Evolutionary conservation across 2,797 vertebrate species (phyloP), one percentile per base, ranked within the genome.

Genomic region (Austrolebias charrua): DNA sequence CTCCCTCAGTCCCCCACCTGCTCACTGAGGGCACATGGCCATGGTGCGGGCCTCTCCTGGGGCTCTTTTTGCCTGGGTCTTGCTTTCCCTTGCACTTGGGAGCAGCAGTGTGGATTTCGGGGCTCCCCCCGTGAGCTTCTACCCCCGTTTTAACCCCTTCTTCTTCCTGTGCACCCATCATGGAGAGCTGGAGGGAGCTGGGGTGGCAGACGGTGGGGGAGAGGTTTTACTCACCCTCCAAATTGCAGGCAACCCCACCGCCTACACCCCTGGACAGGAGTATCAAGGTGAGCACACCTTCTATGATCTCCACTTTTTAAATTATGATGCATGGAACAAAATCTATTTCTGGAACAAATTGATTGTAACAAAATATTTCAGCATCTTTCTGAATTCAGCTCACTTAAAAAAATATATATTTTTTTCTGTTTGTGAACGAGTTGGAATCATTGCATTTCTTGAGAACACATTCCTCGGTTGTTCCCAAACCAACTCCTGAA

Each of bases 131-230:
- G 88, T 90, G 6, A 92, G 90, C 54, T 95, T 95, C 79, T 96
- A 95, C 75, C 95, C 96, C 38, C 95, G 95, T 81, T 97, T 98
- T 85, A 96, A 96, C 79, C 97, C 97, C 68, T 98, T 98, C 92
- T 98, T 99, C 87, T 99, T 99, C 91, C 94, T 99, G 78, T 98
- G 96, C 90, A 96, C 97, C 78, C 96, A 98, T 84, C 96, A 96
- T 42, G 95, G 96, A 60, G 95, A 96, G 90, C 87, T 96, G 93
- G 96, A 97, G 84, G 95, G 95, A 55, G 90, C 91, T 45, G 93
- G 94, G 66, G 90, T 95, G 76, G 70, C 88, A 40, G 91, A 92
- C 76, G 89, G 89, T 48, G 94, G 94, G 73, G 95, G 93, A 76
- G 95, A 97, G 91, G 95, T 97, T 83, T 94, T 98, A 60, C 95